Conservation (phyloP, 2,113 vertebrate species). For the Trinectes maculatus region DNA sequence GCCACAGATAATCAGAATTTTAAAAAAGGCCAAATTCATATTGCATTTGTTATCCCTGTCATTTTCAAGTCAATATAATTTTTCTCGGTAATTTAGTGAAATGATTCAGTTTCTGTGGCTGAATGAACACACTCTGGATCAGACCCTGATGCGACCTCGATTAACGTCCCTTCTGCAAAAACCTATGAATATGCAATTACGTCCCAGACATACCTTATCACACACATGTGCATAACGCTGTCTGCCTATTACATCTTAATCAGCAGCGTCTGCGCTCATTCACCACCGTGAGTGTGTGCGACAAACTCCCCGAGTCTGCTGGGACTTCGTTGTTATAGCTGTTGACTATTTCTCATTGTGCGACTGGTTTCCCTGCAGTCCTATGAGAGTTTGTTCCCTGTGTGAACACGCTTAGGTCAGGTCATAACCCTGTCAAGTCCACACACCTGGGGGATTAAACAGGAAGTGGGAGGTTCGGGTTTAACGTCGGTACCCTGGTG, state of each 20-base stretch:
- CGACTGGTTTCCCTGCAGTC: slow-evolving; percentile 1
- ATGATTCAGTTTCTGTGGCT: neutral
- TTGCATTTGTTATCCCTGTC: neutral
- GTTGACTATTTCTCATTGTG: slow-evolving; percentile 29
- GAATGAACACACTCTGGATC: neutral
- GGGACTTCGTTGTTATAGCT: slow-evolving; percentile 26
- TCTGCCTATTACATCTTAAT: slow-evolving; percentile 37
- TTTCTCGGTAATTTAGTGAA: neutral
- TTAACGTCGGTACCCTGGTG: neutral
- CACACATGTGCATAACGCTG: slow-evolving; percentile 23
- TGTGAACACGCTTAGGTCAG: slow-evolving; percentile 6
- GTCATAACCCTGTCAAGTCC: slow-evolving; percentile 9
- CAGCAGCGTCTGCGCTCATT: slow-evolving; percentile 25
- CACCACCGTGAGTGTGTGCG: neutral
- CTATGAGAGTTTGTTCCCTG: slow-evolving; percentile 3
- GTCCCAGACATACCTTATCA: slow-evolving; percentile 9
- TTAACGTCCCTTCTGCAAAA: slow-evolving; percentile 22
- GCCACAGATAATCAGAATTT: neutral
- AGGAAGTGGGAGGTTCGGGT: neutral
- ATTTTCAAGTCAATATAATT: neutral
- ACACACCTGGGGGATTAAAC: slow-evolving; percentile 23
- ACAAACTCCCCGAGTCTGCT: slow-evolving; percentile 27
- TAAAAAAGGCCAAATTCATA: neutral
- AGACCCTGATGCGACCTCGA: slow-evolving; percentile 17
- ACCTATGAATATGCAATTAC: slow-evolving; percentile 25